phyloP scores from a whole-genome alignment of 2,888 invertebrate genomes.

The Phortica okadai region DNA sequence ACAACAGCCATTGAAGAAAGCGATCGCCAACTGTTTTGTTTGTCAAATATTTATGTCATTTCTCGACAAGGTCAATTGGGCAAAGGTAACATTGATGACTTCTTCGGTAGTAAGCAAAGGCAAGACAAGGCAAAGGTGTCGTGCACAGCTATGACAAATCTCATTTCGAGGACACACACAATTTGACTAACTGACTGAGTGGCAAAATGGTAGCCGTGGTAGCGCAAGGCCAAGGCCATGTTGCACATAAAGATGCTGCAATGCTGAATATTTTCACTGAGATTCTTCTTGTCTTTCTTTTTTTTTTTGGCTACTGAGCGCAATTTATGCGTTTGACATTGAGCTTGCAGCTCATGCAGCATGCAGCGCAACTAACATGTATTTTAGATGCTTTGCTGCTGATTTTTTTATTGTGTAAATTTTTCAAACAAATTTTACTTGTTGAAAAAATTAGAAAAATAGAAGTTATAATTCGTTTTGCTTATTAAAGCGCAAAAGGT shows the following conservation, averaged over 20 bases:
- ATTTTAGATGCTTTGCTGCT: conserved; percentile 53
- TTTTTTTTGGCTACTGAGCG: background rate
- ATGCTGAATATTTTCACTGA: conserved; percentile 42
- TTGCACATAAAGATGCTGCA: conserved; percentile 52
- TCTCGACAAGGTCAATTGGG: background rate
- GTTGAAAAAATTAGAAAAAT: conserved; percentile 38
- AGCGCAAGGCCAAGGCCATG: conserved; percentile 50
- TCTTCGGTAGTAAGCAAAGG: background rate
- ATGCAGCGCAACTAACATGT: conserved; percentile 62
- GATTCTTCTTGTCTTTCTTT: conserved; percentile 45
- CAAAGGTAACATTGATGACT: background rate
- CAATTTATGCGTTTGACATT: conserved; percentile 14
- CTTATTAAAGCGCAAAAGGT: conserved; percentile 22
- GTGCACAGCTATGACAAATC: conserved; percentile 12
- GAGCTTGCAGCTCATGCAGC: conserved; percentile 37
- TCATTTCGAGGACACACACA: background rate
- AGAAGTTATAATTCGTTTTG: conserved; percentile 59
- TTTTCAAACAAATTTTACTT: background rate
- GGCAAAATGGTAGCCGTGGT: background rate
- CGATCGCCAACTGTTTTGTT: conserved; percentile 21
- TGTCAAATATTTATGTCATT: conserved; percentile 16
- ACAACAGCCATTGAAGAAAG: conserved; percentile 22
- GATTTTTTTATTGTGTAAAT: background rate
- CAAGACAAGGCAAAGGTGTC: background rate
- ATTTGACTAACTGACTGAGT: conserved; percentile 22